A percentile compares a stretch with the other conserved stretches of the same genome.
phyloP scores from a whole-genome alignment of 2,888 invertebrate genomes.

The Drosophila fulvimacula region DNA sequence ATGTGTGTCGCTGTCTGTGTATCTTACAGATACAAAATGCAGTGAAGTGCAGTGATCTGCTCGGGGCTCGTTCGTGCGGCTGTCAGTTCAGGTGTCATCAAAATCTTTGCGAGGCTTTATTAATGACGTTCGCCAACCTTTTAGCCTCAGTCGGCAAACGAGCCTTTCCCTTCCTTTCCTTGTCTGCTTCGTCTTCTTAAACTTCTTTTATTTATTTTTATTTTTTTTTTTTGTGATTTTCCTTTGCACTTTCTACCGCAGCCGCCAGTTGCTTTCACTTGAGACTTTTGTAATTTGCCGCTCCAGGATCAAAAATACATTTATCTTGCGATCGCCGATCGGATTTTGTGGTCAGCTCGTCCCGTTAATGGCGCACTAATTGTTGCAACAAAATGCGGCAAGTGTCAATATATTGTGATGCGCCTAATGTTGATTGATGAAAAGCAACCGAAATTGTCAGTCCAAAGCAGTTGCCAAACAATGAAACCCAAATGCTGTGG shows the following conservation, averaged over 20 bases:
- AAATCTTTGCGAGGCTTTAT: slow-evolving; percentile 77
- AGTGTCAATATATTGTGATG: slow-evolving; percentile 81
- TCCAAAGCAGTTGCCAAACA: slow-evolving; percentile 1
- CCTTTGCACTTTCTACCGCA: slow-evolving; percentile 59
- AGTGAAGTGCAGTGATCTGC: slow-evolving; percentile 69
- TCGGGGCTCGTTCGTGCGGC: slow-evolving; percentile 59
- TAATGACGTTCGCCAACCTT: slow-evolving; percentile 75
- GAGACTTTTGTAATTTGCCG: slow-evolving; percentile 68
- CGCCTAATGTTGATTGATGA: slow-evolving; percentile 60
- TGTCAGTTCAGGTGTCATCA: slow-evolving; percentile 79
- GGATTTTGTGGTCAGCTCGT: slow-evolving; percentile 58
- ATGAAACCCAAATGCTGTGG: slow-evolving; percentile 25
- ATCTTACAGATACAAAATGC: slow-evolving; percentile 38
- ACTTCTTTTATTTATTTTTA: slow-evolving; percentile 15
- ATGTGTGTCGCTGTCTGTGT: slow-evolving; percentile 13
- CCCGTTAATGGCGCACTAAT: slow-evolving; percentile 63
- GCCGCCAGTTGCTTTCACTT: slow-evolving; percentile 66
- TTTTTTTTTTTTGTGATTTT: slow-evolving; percentile 5
- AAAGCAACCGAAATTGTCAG: not conserved
- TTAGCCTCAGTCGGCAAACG: slow-evolving; percentile 43
- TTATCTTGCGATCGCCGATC: slow-evolving; percentile 65
- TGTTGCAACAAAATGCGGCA: slow-evolving; percentile 69
- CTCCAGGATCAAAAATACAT: slow-evolving; percentile 79
- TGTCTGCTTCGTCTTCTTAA: slow-evolving; percentile 22
- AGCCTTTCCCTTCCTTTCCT: slow-evolving; percentile 32